phyloP scores from a whole-genome alignment of 2,888 invertebrate genomes.

The Apotomis capreana region DNA sequence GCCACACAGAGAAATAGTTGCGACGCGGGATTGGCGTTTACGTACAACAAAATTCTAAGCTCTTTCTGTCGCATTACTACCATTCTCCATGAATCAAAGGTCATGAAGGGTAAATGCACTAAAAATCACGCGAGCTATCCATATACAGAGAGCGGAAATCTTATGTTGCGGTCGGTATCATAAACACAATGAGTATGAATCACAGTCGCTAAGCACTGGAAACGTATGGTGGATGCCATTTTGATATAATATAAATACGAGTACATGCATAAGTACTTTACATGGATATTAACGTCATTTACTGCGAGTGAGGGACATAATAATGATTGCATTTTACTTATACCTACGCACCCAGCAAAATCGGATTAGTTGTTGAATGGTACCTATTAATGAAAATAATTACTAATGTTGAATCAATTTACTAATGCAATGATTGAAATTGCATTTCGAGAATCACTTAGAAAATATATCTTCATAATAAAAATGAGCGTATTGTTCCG shows the following conservation, averaged over 20 bases:
- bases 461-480: background rate
- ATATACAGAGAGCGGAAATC: slow-evolving; percentile 62
- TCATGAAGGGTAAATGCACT: slow-evolving; percentile 53
- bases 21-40: too few relatives aligned
- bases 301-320: too few relatives aligned
- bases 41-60: background rate
- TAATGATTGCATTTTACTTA: background rate
- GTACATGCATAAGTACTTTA: too few relatives aligned
- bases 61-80: background rate
- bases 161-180: slow-evolving; percentile 62
- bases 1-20: too few relatives aligned
- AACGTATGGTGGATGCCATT: background rate
- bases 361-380: too few relatives aligned
- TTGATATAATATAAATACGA: too few relatives aligned
- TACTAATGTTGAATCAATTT: too few relatives aligned
- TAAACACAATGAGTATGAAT: slow-evolving; percentile 47
- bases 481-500: slow-evolving; percentile 43
- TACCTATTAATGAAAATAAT: too few relatives aligned
- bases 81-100: slow-evolving; percentile 28
- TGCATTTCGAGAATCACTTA: too few relatives aligned
- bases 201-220: slow-evolving; percentile 19
- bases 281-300: too few relatives aligned
- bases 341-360: too few relatives aligned
- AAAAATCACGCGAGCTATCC: slow-evolving; percentile 68
- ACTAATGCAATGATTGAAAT: too few relatives aligned